Percentiles rank a stretch among this genome's conserved stretches.
Conservation (phyloP, 92 coral and sea anemone species). For the Actinostola sp. region DNA sequence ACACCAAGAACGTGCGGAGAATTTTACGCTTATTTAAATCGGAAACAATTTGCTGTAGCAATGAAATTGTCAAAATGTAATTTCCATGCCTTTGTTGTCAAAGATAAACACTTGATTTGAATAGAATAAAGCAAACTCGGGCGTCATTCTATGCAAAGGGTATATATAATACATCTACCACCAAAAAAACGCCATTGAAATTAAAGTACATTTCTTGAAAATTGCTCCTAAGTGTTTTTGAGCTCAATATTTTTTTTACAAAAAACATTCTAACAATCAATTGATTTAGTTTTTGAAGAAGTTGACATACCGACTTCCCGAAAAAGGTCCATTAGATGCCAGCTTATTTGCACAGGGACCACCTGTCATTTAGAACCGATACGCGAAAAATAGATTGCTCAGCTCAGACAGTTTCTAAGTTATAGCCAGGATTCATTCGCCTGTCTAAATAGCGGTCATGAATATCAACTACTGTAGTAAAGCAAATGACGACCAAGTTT, state of each 20-base stretch:
- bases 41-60: constrained; percentile 10
- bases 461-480: no score
- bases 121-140: background rate
- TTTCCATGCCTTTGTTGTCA: constrained; percentile 2
- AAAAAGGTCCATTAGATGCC: background rate
- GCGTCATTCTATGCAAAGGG: no score
- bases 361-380: background rate
- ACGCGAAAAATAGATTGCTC: background rate
- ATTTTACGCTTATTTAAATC: background rate
- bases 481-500: no score
- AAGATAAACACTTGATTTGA: background rate
- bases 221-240: no score
- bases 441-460: no score
- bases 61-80: constrained; percentile 2
- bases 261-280: background rate
- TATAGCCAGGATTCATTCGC: no score
- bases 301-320: background rate
- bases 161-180: no score
- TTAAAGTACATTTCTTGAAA: no score
- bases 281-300: background rate
- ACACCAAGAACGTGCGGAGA: background rate
- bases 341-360: background rate
- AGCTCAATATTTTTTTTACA: background rate
- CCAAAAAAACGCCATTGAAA: no score
- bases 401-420: no score